Base-by-base conservation (phyloP, 2,113 vertebrate species). In the Paramisgurnus dabryanus region DNA sequence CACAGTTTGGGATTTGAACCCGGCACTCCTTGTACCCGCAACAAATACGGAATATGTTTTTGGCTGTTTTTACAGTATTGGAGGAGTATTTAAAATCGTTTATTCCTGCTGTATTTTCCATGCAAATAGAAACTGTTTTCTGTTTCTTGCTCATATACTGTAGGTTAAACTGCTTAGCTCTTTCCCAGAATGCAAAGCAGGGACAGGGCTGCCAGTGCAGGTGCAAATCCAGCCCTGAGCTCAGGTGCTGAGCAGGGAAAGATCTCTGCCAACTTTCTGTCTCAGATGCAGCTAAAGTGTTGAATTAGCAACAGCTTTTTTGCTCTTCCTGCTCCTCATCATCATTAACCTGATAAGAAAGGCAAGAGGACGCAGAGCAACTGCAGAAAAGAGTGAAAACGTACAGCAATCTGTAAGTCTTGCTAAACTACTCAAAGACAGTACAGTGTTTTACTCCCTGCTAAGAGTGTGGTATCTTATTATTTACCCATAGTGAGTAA, bases 201-300 rank as follows among this genome's bases (percentile, higher is more conserved):
- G 18, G 45, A 63, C 58, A 50, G 73, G 64, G 45, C 73, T 50
- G 13, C 53, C 73, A 64, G 40, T 15, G 12, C 73, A 76, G 74
- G 80, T 61, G 67, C 55, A 34, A 67, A 50, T 80, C 80, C 68
- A 43, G 53, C 61, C 73, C 41, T 80, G 75, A 83, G 45, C 57
- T 79, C 67, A 80, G 78, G 65, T 80, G 82, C 82, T 84, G 74
- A 78, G 80, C 77, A 70, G 70, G 66, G 70, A 78, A 71, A 78
- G 74, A 63, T 57, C 50, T 66, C 43, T 64, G 60, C 68, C 39
- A 70, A 63, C 66, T 60, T 27, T 66, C 70, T 79, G 27, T 41
- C 67, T 68, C 57, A 61, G 69, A 63, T 71, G 49, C 68, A 5
- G 57, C 17, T 61, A 12, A 78, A 84, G 64, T 78, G 83, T 84